Conservation (phyloP, 2,888 invertebrate genomes). For the Phytoseiulus persimilis region DNA sequence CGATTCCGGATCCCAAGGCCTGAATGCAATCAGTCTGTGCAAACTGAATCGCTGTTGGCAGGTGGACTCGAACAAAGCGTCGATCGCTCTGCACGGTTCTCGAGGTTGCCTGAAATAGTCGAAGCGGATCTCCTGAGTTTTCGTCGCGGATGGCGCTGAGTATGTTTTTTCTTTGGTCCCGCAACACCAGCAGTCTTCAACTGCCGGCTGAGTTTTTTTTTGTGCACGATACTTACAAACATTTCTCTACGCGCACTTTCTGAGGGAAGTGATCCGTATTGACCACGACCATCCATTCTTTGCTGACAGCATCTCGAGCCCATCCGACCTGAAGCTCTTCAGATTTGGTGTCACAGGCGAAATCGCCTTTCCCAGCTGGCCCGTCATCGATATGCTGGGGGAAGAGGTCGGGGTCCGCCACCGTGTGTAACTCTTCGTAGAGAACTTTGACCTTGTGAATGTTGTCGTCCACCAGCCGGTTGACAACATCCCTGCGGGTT, state of each 20-base stretch:
- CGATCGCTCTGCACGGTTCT: constrained; percentile 46
- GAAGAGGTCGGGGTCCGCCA: constrained; percentile 45
- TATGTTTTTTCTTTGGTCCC: too few relatives aligned
- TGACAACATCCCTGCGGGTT: constrained; percentile 44
- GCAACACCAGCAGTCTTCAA: too few relatives aligned
- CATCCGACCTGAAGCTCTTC: constrained; percentile 45
- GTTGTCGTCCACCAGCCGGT: constrained; percentile 44
- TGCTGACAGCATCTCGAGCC: constrained; percentile 50
- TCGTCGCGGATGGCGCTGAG: neutral
- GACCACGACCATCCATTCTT: constrained; percentile 62
- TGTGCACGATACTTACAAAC: constrained; percentile 61
- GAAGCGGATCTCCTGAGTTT: neutral
- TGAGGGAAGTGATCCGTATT: constrained; percentile 62
- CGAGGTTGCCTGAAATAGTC: constrained; percentile 44
- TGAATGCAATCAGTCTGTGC: constrained; percentile 46
- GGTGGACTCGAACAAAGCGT: constrained; percentile 46
- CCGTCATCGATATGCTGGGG: constrained; percentile 44
- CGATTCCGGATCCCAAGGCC: constrained; percentile 45
- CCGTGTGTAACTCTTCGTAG: constrained; percentile 46
- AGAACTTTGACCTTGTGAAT: constrained; percentile 44
- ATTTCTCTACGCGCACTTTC: constrained; percentile 65
- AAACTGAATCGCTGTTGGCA: constrained; percentile 46
- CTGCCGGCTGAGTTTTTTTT: too few relatives aligned
- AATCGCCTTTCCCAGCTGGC: constrained; percentile 44
- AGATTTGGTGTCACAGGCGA: constrained; percentile 45